Base-by-base conservation (phyloP, 2,888 invertebrate genomes). In the Penaeus monodon region DNA sequence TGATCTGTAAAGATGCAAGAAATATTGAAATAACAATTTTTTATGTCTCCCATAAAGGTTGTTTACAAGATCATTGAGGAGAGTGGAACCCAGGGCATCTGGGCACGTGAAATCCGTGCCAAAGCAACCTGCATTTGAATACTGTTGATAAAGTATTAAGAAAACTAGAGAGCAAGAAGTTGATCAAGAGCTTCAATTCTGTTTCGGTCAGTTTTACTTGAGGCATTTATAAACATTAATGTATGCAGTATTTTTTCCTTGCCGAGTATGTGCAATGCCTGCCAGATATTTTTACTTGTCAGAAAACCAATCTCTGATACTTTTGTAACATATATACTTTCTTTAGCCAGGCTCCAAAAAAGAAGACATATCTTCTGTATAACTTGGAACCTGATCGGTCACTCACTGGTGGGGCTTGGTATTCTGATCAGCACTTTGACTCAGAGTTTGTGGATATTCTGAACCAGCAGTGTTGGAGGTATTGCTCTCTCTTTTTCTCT, bases 391-490 rank as follows among this genome's bases (percentile, higher is more conserved):
- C 99, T 33, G 99, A 99, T 92, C 95, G 96, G 90, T 96, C 98
- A 0, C 95, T 99, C 74, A 99, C 99, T 38, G 99, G 99, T 24
- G 99, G 99, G 22, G 97, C 98, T 8, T 99, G 98, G 98, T 99
- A 98, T 92, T 97, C 97, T 92, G 98, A 97, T 93, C 98, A 98
- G 93, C 98, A 99, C 91, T 98, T 99, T 93, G 99, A 99, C 92
- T 96, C 97, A 0, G 98, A 99, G 93, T 99, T 99, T 94, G 99
- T 99, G 0, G 98, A 99, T 92, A 95, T 99, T 65, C 94, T 99
- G 3, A 98, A 97, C 93, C 96, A 98, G 90, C 98, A 98, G 91
- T 98, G 98, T 91, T 95, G 96, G 89, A 94, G 96, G 91, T 98
- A 95, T 92, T 93, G 99, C 44, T 44, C 44, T 44, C 44, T 44